phyloP scores from a whole-genome alignment of 2,888 invertebrate species.

The Oscheius sp. region DNA sequence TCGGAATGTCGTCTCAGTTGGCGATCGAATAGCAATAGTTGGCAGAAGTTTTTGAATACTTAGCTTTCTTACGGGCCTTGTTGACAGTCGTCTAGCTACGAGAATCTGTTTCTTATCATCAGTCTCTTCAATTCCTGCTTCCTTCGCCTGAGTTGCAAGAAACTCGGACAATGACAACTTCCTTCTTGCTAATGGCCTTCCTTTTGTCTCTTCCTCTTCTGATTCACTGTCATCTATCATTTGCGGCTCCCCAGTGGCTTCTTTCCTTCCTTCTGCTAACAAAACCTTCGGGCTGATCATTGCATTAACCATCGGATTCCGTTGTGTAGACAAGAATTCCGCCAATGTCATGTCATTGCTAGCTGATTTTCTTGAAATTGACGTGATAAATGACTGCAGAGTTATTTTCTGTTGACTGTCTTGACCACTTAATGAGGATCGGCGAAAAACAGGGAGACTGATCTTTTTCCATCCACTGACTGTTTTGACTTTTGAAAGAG shows the following conservation, averaged over 20 bases:
- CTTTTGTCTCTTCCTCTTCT: constrained; percentile 4
- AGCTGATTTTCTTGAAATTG: background rate
- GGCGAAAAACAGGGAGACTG: background rate
- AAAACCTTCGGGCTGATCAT: background rate
- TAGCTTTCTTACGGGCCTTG: background rate
- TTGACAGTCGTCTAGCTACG: background rate
- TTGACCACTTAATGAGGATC: background rate
- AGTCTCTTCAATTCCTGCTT: background rate
- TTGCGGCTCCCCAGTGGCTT: background rate
- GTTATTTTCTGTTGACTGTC: background rate
- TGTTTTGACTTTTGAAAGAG: too few relatives aligned
- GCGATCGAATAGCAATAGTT: background rate
- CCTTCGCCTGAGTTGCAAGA: background rate
- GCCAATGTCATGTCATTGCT: background rate
- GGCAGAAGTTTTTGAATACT: constrained; percentile 7
- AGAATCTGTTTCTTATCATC: background rate
- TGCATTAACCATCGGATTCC: background rate
- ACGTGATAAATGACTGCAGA: background rate
- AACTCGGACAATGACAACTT: constrained; percentile 16
- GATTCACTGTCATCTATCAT: background rate
- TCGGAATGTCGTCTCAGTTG: background rate
- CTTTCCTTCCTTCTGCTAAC: background rate
- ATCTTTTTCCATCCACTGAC: background rate
- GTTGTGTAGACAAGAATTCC: background rate
- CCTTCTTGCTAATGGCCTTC: background rate